Evolutionary conservation across 2,113 vertebrate species (phyloP), one percentile per base, ranked within the genome.

Genomic region (Eulemur rufifrons): DNA sequence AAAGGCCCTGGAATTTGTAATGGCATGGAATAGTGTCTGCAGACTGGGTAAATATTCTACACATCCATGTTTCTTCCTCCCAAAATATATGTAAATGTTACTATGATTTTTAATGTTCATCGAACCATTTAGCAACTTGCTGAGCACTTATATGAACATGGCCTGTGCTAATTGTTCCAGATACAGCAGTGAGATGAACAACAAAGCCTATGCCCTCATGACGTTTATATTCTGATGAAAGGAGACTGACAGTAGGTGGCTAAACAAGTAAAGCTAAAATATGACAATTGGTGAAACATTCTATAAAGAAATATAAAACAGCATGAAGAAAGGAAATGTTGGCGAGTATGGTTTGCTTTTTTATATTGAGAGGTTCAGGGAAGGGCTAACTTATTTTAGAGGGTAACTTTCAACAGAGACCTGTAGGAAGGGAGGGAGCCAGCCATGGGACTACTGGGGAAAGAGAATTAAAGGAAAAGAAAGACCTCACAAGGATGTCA

Each of bases 221-320:
- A 86, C n/a, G 71, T 80, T 96, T 45, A 52, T 63, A n/a, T 91
- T 25, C 39, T 94, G 87, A 89, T 81, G 56, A 21, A n/a, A 59
- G 37, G 76, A 91, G 45, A 77, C 6, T 21, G 69, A 37, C 42
- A 45, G 25, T 37, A 64, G 54, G 47, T 29, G 13, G 56, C 39
- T 45, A 52, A 86, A 83, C 25, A 89, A 71, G 52, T 54, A 82
- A 71, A 77, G 68, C 54, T 39, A 9, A 86, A 45, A 34, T 10
- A 11, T 42, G 15, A n/a, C 27, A 59, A 47, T 63, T 85, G 34
- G 23, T 39, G 45, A 96, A 95, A 88, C 9, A 63, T 68, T 27
- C 82, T 42, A 23, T 9, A 12, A 81, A 85, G 56, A 86, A 66
- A 93, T 61, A 59, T 14, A 37, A 86, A 61, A 74, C 56, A 32